Evolutionary conservation across 1,140 invertebrate genomes (phyloP), one percentile per base, ranked within the genome.

Genomic region (Atta cephalotes): DNA sequence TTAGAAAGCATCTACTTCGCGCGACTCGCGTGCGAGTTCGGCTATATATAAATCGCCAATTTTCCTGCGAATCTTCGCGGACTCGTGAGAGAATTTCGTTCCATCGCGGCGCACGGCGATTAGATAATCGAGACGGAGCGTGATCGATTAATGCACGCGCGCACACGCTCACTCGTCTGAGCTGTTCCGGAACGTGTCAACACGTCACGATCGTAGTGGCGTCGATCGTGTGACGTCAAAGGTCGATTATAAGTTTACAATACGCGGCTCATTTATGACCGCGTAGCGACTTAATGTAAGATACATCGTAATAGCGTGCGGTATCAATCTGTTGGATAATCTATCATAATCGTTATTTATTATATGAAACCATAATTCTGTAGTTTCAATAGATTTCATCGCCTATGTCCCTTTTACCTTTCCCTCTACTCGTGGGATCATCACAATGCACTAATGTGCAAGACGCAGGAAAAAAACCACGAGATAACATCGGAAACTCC

Each of bases 181-280:
- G n/a, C 25, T 25, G 60, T 21, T 63, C 25, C 66, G 39, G 28
- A 58, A 45, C 39, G 39, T 45, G 39, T 45, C 70, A 51, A 51
- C 9, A 45, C 58, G 78, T 74, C 71, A 89, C 53, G 81, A 90
- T 90, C 81, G 31, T 70, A 4, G 85, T 53, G 35, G 70, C 63
- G 56, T 79, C 85, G 79, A 89, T 80, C 35, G 85, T 87, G 70
- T 89, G 82, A 89, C 88, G 87, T 88, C 78, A 77, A 87, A 51
- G 78, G 56, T 74, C 77, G 53, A 58, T 76, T 53, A 39, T 66
- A n/a, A 62, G 45, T 66, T 72, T 71, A 85, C 58, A 45, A 88
- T 45, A 4, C 25, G 21, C 45, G 60, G 25, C 25, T 21, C 70
- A 45, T 76, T 76, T 84, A 35, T 14, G 58, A 60, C 25, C 70